Evolutionary conservation across 2,888 invertebrate genomes (phyloP).

Genomic region (Mechanitis messenoides): DNA sequence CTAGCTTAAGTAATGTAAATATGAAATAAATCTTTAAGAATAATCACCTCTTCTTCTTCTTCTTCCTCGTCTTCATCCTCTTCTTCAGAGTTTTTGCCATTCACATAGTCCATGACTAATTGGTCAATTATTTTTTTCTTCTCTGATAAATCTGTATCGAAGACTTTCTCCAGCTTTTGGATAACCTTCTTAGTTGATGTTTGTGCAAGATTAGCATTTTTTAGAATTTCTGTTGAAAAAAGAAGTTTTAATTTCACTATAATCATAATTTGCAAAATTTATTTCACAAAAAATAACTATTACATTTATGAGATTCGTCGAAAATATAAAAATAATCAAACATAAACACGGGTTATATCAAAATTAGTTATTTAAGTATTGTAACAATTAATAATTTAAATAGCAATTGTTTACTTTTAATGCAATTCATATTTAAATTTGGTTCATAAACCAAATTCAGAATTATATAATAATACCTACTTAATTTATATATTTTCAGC

Average conservation of each 20-base stretch:
- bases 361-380: no score
- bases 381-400: no score
- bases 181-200: constrained; percentile 94
- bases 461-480: no score
- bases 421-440: no score
- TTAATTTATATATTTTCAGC: no score
- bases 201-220: constrained; percentile 88
- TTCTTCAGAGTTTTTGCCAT: constrained; percentile 53
- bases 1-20: neutral
- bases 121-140: constrained; percentile 93
- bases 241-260: no score
- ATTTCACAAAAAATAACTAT: no score
- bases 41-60: constrained; percentile 27
- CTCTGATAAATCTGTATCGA: constrained; percentile 83
- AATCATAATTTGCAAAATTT: no score
- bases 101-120: constrained; percentile 87
- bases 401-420: no score
- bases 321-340: neutral
- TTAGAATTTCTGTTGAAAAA: constrained; percentile 82
- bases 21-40: neutral
- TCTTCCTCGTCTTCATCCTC: constrained; percentile 56
- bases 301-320: no score
- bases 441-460: no score
- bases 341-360: no score
- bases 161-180: constrained; percentile 87